Conservation (phyloP, 2,113 vertebrate species). For the Willisornis vidua region DNA sequence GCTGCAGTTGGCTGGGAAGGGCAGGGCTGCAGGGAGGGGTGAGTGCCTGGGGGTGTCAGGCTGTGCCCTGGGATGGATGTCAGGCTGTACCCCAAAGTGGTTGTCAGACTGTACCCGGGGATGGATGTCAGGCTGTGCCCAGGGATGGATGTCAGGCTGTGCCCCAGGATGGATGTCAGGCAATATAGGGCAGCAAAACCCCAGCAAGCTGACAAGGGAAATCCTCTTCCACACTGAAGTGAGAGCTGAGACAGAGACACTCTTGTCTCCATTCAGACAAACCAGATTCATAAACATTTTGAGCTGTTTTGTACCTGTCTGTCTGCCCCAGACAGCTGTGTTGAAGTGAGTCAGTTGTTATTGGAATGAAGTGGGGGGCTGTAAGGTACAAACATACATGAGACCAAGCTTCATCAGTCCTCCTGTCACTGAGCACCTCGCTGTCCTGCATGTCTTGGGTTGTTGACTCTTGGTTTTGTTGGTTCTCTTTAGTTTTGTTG, state of each 20-base stretch:
- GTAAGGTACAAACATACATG: background rate
- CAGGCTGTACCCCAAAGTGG: background rate
- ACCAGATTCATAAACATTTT: background rate
- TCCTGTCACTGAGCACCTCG: background rate
- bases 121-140: background rate
- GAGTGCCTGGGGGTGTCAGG: background rate
- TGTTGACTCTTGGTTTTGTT: background rate
- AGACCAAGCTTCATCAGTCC: background rate
- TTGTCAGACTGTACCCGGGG: background rate
- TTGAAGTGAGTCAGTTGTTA: background rate
- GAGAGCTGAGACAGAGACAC: background rate
- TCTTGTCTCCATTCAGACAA: background rate
- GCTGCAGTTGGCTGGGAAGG: rapidly evolving
- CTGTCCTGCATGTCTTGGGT: rapidly evolving
- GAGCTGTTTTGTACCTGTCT: background rate
- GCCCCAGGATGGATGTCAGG: background rate
- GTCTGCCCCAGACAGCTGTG: background rate
- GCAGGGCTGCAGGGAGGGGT: background rate
- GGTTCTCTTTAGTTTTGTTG: background rate
- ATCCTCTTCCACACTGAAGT: background rate
- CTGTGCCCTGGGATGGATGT: background rate
- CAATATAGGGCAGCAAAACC: background rate
- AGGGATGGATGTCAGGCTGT: background rate
- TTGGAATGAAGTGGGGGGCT: background rate
- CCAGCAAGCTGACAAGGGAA: background rate